A percentile compares a stretch with the other conserved stretches of the same genome.
These are phyloP conservation scores for Phyto melanocephala DNA, from an alignment of 2,888 invertebrate species.

Conservation along the genomic window DNA sequence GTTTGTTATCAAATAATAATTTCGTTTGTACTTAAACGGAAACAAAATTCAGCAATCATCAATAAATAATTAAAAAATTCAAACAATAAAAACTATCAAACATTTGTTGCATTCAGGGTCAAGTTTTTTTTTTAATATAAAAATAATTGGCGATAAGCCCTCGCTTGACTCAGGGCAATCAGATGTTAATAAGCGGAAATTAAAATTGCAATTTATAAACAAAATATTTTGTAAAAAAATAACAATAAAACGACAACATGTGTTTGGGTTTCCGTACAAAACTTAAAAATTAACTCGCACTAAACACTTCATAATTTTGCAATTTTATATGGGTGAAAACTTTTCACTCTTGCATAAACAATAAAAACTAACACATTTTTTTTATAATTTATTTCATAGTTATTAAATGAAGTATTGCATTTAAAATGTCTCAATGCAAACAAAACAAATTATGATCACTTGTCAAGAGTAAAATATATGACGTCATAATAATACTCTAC, in stretches of 20 bases:
- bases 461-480: no score
- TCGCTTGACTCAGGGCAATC: not conserved
- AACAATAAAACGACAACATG: slow-evolving; percentile 4
- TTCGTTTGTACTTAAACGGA: slow-evolving; percentile 25
- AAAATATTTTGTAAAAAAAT: slow-evolving; percentile 2
- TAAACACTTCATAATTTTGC: slow-evolving; percentile 23
- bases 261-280: slow-evolving; percentile 15
- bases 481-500: no score
- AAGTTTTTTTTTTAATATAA: not conserved
- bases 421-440: no score
- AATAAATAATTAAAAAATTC: slow-evolving; percentile 39
- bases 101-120: slow-evolving; percentile 28
- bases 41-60: slow-evolving; percentile 42
- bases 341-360: slow-evolving; percentile 7
- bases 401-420: not conserved
- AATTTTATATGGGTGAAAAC: not conserved
- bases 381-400: not conserved
- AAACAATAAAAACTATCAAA: slow-evolving; percentile 26
- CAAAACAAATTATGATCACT: no score
- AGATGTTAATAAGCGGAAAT: slow-evolving; percentile 22
- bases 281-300: not conserved
- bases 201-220: slow-evolving; percentile 18
- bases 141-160: slow-evolving; percentile 30
- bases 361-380: not conserved
- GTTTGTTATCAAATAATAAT: slow-evolving; percentile 19